Evolutionary conservation across 1,140 invertebrate genomes (phyloP).

Genomic region (Pristionchus pacificus): DNA sequence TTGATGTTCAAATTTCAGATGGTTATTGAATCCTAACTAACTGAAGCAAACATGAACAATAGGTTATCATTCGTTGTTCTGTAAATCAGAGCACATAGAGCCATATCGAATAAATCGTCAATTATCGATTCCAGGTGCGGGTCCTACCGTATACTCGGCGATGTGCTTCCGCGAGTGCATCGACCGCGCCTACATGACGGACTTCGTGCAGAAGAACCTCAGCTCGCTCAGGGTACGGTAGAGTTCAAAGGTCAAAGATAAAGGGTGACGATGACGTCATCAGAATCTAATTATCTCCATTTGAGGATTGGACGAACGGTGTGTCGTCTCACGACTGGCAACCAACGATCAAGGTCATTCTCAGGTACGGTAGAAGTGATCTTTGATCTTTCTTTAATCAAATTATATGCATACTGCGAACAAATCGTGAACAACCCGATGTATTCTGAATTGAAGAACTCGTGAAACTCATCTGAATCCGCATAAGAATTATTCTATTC

Average conservation of each 20-base stretch:
- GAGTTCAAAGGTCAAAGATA: not conserved
- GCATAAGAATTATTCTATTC: not conserved
- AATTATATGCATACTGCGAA: not conserved
- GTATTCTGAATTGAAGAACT: no score
- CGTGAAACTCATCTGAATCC: not conserved
- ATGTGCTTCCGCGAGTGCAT: slow-evolving; percentile 47
- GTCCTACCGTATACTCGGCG: slow-evolving; percentile 48
- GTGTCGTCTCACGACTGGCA: slow-evolving; percentile 30
- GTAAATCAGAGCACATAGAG: no score
- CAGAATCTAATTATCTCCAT: not conserved
- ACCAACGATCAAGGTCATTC: slow-evolving; percentile 31
- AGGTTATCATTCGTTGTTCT: no score
- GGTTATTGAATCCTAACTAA: no score
- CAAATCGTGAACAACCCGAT: no score
- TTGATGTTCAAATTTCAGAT: no score
- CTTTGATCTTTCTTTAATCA: slow-evolving; percentile 3
- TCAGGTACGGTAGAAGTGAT: slow-evolving; percentile 16
- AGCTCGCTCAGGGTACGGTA: slow-evolving; percentile 38
- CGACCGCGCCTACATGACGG: slow-evolving; percentile 39
- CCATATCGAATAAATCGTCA: no score
- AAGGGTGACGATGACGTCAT: not conserved
- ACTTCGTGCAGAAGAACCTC: slow-evolving; percentile 40
- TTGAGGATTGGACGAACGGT: not conserved
- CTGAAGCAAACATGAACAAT: no score
- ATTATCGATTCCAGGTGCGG: slow-evolving; percentile 2